Evolutionary conservation across 2,888 invertebrate species (phyloP).

Genomic region (Rotaria macrura): DNA sequence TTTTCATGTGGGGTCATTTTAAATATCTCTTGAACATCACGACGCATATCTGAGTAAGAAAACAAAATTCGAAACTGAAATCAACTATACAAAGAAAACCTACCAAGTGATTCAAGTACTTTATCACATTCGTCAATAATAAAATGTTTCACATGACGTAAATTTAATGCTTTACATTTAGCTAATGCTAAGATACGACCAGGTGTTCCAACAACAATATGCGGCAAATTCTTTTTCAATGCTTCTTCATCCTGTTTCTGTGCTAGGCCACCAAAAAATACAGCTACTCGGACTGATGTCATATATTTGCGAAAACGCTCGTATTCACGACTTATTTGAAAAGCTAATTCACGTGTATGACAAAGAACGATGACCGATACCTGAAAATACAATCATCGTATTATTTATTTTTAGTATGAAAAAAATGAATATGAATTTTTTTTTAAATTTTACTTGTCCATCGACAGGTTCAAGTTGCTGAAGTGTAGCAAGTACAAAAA

Average conservation of each 20-base stretch:
- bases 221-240: slow-evolving; percentile 85
- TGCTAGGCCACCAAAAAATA: slow-evolving; percentile 94
- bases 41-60: slow-evolving; percentile 52
- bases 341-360: slow-evolving; percentile 94
- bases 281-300: slow-evolving; percentile 80
- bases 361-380: slow-evolving; percentile 93
- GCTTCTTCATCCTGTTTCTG: slow-evolving; percentile 92
- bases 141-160: slow-evolving; percentile 94
- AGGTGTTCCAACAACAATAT: slow-evolving; percentile 96
- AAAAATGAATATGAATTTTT: too few relatives aligned
- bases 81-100: too few relatives aligned
- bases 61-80: too few relatives aligned
- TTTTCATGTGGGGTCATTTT: slow-evolving; percentile 95
- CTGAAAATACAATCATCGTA: background rate
- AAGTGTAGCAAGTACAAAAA: slow-evolving; percentile 92
- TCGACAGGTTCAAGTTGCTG: slow-evolving; percentile 93
- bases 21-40: slow-evolving; percentile 99
- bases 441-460: slow-evolving; percentile 59
- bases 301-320: slow-evolving; percentile 98
- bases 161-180: slow-evolving; percentile 67
- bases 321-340: slow-evolving; percentile 99
- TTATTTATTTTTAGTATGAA: too few relatives aligned
- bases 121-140: slow-evolving; percentile 98
- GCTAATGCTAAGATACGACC: slow-evolving; percentile 89
- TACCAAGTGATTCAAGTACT: slow-evolving; percentile 89